Base-by-base conservation (phyloP, 2,113 vertebrate species). In the Tenrec ecaudatus region DNA sequence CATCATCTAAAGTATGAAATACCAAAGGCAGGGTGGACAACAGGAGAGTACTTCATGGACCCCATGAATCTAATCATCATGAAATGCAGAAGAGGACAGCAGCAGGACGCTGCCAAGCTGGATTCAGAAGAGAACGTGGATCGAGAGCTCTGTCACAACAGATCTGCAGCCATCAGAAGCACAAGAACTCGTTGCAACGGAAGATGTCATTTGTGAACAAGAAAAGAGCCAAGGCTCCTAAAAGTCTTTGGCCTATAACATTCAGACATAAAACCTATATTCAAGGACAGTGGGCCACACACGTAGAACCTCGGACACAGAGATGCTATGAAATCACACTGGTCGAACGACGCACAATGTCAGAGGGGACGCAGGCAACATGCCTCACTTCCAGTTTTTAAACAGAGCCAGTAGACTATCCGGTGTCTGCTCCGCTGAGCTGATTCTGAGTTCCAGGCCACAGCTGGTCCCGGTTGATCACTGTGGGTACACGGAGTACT, bases 391-490 rank as follows among this genome's bases (percentile, higher is more conserved):
- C 78, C 38, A 0, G 0, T 79, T 88, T 57, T 82, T 62, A 78
- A 82, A 43, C 53, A 92, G 58, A 94, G 60, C 85, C 40, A 40
- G n/a, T 75, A 10, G 78, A 62, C 40, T 83, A 80, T 29, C 90
- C 71, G 47, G 36, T 90, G 94, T 94, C 89, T 36, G n/a, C 81
- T 90, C 89, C 60, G 58, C 31, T 57, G 87, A 77, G 36, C 92
- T 77, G 36, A 93, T 85, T 92, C 95, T 62, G 69, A 83, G 85
- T 94, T 97, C 85, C 69, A 86, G 90, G 77, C 90, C 94, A 90
- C 94, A 97, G 95, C 96, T 96, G 96, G 94, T 95, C 90, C 93
- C 68, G 92, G 43, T 97, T 96, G 92, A 88, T 64, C 85, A 78
- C 88, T 92, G 43, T 86, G 85, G 66, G 91, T 91, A 95, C 95